phyloP scores from a whole-genome alignment of 2,113 vertebrate species.

The Cochlearius cochlearius region DNA sequence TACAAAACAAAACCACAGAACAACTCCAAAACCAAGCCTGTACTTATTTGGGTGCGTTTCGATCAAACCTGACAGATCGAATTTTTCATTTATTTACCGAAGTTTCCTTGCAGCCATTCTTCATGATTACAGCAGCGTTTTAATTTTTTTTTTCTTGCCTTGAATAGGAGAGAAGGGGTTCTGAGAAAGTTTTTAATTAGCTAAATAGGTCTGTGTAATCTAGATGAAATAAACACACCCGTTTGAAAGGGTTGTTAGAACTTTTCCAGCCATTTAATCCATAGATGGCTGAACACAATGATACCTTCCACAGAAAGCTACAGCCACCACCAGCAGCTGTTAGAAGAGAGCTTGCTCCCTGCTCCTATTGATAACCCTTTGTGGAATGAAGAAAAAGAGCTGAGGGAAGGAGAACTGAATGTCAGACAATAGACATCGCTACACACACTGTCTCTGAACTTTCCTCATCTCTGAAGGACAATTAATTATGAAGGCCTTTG shows the following conservation, averaged over 20 bases:
- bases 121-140: constrained; percentile 24
- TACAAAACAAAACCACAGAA: background rate
- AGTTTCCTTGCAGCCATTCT: constrained; percentile 34
- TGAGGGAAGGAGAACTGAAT: constrained; percentile 79
- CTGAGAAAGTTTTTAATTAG: constrained; percentile 55
- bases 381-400: constrained; percentile 76
- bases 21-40: background rate
- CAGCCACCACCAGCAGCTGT: constrained; percentile 73
- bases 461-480: constrained; percentile 84
- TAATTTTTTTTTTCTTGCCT: constrained; percentile 6
- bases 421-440: constrained; percentile 83
- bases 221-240: constrained; percentile 66
- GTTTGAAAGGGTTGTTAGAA: constrained; percentile 73
- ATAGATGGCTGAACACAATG: constrained; percentile 68
- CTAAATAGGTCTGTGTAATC: constrained; percentile 66
- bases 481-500: constrained; percentile 88
- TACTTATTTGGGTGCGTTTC: background rate
- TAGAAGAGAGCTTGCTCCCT: constrained; percentile 72
- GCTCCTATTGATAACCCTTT: constrained; percentile 83
- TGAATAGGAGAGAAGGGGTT: constrained; percentile 46
- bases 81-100: constrained; percentile 49
- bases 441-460: constrained; percentile 81
- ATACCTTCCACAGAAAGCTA: constrained; percentile 61
- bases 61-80: constrained; percentile 15
- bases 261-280: constrained; percentile 70